Conservation (phyloP, 64 coral and sea anemone genomes). For the Actinia tenebrosa region DNA sequence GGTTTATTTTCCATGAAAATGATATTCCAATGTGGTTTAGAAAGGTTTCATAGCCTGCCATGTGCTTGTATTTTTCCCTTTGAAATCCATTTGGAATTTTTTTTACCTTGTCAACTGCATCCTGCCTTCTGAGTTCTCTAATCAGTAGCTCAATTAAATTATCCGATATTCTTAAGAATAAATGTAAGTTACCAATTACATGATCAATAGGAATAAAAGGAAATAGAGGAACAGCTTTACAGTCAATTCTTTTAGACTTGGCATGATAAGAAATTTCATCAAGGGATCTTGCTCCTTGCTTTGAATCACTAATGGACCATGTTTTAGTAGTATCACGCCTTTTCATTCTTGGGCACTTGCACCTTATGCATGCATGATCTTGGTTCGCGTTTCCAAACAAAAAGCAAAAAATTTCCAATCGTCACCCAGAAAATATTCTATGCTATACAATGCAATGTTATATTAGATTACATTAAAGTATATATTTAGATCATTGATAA, state of each 20-base stretch:
- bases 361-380: slow-evolving; percentile 69
- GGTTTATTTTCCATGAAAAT: slow-evolving; percentile 35
- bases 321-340: slow-evolving; percentile 34
- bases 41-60: not conserved
- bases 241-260: slow-evolving; percentile 40
- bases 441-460: not conserved
- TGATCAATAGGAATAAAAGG: slow-evolving; percentile 49
- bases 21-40: not conserved
- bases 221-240: slow-evolving; percentile 38
- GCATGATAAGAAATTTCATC: slow-evolving; percentile 37
- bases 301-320: slow-evolving; percentile 40
- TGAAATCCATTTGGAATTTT: slow-evolving; percentile 34
- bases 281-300: slow-evolving; percentile 44
- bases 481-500: no score
- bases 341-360: slow-evolving; percentile 50
- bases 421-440: slow-evolving; percentile 57
- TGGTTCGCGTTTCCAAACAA: slow-evolving; percentile 50
- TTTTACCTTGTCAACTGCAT: slow-evolving; percentile 33
- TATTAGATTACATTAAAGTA: no score
- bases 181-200: slow-evolving; percentile 53
- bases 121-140: slow-evolving; percentile 41
- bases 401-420: slow-evolving; percentile 62
- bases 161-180: slow-evolving; percentile 60
- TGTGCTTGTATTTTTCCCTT: slow-evolving; percentile 52
- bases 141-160: slow-evolving; percentile 62